Conservation (phyloP, 2,888 invertebrate genomes). For the Rhingia rostrata region DNA sequence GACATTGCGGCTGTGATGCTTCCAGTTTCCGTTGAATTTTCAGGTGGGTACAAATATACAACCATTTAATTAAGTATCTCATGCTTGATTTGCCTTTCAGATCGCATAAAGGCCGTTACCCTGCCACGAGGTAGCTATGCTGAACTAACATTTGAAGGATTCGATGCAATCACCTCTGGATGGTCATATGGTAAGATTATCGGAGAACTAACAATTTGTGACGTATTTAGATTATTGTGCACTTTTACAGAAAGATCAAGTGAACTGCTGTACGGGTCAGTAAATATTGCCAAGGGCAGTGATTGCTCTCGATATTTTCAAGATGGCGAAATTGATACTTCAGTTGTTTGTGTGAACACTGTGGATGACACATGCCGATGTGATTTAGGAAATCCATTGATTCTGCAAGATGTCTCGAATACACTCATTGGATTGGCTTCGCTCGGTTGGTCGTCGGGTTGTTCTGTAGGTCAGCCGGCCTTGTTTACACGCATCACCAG, state of each 20-base stretch:
- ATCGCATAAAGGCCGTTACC: constrained; percentile 8
- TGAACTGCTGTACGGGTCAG: constrained; percentile 16
- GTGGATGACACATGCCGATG: constrained; percentile 13
- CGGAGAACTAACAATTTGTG: too few relatives aligned
- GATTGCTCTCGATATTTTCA: constrained; percentile 14
- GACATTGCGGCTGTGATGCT: constrained; percentile 68
- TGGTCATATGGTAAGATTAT: constrained; percentile 29
- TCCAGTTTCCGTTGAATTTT: constrained; percentile 47
- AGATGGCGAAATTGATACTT: constrained; percentile 13
- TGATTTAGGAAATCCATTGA: constrained; percentile 30
- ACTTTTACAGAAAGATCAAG: constrained; percentile 1
- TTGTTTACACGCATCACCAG: constrained; percentile 30
- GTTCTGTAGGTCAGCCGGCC: constrained; percentile 6
- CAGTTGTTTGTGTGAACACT: constrained; percentile 13
- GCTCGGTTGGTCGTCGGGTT: constrained; percentile 17
- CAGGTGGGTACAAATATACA: constrained; percentile 15
- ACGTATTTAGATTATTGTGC: too few relatives aligned
- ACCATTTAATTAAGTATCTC: not conserved
- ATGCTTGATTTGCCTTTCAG: not conserved
- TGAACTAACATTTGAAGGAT: not conserved
- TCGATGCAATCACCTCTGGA: constrained; percentile 22
- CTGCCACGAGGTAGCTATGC: constrained; percentile 19
- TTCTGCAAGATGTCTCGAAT: constrained; percentile 2
- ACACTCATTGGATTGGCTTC: constrained; percentile 41
- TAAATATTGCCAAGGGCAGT: constrained; percentile 8